These are phyloP conservation scores for Palaemon carinicauda DNA, from an alignment of 1,140 invertebrate species.

Conservation along the genomic window DNA sequence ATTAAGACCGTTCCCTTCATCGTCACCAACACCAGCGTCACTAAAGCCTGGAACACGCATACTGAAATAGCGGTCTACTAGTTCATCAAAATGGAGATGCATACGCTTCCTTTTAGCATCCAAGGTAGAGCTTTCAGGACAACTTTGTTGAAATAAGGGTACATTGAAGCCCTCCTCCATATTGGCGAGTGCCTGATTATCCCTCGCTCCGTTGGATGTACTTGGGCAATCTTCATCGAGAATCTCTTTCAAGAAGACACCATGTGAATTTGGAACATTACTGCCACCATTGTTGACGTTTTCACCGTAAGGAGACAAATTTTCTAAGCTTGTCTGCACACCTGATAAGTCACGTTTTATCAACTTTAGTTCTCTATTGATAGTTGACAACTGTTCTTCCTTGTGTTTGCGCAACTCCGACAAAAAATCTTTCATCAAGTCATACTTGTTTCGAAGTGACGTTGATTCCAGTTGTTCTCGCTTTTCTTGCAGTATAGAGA, in stretches of 20 bases:
- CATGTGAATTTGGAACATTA: slow-evolving; percentile 48
- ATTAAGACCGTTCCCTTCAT: slow-evolving; percentile 66
- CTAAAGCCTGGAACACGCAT: slow-evolving; percentile 76
- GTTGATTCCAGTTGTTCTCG: slow-evolving; percentile 84
- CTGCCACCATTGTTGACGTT: slow-evolving; percentile 14
- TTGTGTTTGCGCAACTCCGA: slow-evolving; percentile 79
- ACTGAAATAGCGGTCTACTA: slow-evolving; percentile 86
- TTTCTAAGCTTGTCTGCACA: slow-evolving; percentile 80
- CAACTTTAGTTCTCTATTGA: slow-evolving; percentile 77
- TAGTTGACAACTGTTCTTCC: slow-evolving; percentile 74
- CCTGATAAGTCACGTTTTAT: slow-evolving; percentile 82
- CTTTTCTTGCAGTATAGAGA: slow-evolving; percentile 80
- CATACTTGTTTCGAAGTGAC: slow-evolving; percentile 79
- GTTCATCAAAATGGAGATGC: slow-evolving; percentile 88
- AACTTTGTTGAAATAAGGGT: slow-evolving; percentile 15
- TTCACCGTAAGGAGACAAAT: slow-evolving; percentile 70
- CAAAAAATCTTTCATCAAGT: slow-evolving; percentile 85
- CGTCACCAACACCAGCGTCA: slow-evolving; percentile 57
- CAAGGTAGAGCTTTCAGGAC: slow-evolving; percentile 65
- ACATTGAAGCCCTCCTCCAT: slow-evolving; percentile 52
- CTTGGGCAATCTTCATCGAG: slow-evolving; percentile 36
- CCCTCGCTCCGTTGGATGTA: slow-evolving; percentile 19
- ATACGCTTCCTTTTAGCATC: slow-evolving; percentile 77
- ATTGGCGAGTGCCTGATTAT: background rate
- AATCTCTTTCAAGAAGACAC: slow-evolving; percentile 32